Conservation (phyloP, 2,113 vertebrate species). For the Cervus canadensis region DNA sequence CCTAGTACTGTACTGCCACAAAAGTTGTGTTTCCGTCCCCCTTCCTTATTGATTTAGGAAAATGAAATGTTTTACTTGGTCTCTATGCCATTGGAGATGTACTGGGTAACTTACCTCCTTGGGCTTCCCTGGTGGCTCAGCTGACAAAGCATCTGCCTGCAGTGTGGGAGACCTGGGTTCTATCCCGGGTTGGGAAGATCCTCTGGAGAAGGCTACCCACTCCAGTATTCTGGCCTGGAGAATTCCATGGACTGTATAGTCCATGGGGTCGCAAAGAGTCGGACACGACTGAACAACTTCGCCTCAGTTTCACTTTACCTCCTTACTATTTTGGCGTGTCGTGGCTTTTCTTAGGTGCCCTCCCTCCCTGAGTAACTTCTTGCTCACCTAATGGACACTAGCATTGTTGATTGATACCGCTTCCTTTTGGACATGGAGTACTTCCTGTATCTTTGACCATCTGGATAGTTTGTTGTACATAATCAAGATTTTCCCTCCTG, state of each 20-base stretch:
- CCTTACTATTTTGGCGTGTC: background rate
- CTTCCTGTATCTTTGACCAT: constrained; percentile 29
- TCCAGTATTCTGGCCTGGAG: background rate
- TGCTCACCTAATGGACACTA: background rate
- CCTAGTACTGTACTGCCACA: background rate
- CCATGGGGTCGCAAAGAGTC: background rate
- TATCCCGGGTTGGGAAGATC: background rate
- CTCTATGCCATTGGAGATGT: background rate
- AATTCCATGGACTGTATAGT: background rate
- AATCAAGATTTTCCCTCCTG: background rate
- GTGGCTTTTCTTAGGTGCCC: background rate
- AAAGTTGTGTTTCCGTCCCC: background rate
- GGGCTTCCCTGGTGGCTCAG: background rate
- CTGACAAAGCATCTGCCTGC: background rate
- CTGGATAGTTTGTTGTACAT: background rate
- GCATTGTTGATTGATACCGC: background rate
- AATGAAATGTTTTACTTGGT: background rate
- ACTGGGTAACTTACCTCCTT: background rate
- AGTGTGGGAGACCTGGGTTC: background rate
- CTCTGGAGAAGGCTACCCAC: background rate
- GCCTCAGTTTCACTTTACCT: background rate
- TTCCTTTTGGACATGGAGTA: constrained; percentile 13
- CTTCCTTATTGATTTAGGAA: background rate
- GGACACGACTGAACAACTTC: background rate
- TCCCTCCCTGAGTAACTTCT: background rate